Evolutionary conservation across 2,797 vertebrate species (phyloP), one percentile per base, ranked within the genome.

Genomic region (Chromis chromis): DNA sequence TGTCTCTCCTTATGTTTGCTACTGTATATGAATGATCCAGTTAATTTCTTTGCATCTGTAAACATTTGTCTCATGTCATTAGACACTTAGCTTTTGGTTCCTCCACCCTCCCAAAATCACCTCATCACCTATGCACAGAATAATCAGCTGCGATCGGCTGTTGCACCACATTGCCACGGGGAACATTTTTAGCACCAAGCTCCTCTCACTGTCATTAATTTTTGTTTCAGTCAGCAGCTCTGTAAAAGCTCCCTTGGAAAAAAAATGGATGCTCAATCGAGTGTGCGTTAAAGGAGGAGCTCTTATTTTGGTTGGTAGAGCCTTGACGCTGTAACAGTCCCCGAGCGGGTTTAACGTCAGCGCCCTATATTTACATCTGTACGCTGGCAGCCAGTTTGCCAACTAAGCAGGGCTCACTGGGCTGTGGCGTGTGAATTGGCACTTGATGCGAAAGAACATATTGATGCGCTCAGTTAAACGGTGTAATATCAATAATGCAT

Each of bases 281-380:
- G 71, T 68, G 56, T 31, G 46, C 61, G 50, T 78, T 62, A 50
- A 48, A 62, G 33, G 58, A 65, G 56, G 44, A 56, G 48, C 71
- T 67, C n/a, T 84, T 81, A 67, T 76, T 88, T 81, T 27, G 11
- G 78, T 17, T 14, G 65, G 9, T 57, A 48, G 39, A 36, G 70
- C 39, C 46, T 48, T 50, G 76, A 66, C 6, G 16, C 40, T 50
- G 60, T 48, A 57, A 74, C 54, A 12, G 46, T 60, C 63, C 67
- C 83, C 7, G 42, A 4, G 63, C 74, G 52, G 39, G 39, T 81
- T 87, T 66, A 76, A 71, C 31, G 6, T 82, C 77, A 81, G 33
- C 11, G 57, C 28, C 69, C 83, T 86, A 84, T 86, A 88, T 91
- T 81, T 89, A 78, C 78, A 24, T 76, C 80, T 63, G 77, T 65